Percentiles rank a stretch among this genome's conserved stretches.
Evolutionary conservation across 1,140 invertebrate species (phyloP).

Genomic region (Zaprionus ghesquierei): DNA sequence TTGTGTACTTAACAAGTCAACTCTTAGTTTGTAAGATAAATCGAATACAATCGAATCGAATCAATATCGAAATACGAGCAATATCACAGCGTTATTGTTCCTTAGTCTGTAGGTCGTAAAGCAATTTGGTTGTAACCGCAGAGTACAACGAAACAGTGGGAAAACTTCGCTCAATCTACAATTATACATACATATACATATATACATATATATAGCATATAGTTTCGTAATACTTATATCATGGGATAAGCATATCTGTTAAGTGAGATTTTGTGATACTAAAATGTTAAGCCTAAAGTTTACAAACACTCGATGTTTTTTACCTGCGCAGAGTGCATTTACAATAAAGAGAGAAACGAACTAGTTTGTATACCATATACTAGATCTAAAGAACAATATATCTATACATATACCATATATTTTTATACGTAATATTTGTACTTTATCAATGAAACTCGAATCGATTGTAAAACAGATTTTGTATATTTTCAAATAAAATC

Average conservation of each 20-base stretch:
- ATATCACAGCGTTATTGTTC: conserved; percentile 79
- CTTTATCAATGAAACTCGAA: conserved; percentile 39
- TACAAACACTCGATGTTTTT: conserved; percentile 68
- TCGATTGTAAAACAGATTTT: conserved; percentile 50
- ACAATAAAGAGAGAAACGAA: conserved; percentile 37
- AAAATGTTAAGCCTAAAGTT: conserved; percentile 72
- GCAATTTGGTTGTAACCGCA: conserved; percentile 67
- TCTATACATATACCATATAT: conserved; percentile 50
- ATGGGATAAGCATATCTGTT: conserved; percentile 58
- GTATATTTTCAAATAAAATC: conserved; percentile 33
- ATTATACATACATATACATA: conserved; percentile 20
- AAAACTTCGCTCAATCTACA: conserved; percentile 76
- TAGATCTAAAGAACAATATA: conserved; percentile 25
- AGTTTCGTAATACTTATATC: conserved; percentile 50
- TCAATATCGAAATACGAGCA: conserved; percentile 33
- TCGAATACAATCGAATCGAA: conserved; percentile 6
- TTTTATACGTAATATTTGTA: conserved; percentile 71
- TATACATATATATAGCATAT: conserved; percentile 10
- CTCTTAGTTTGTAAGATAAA: conserved; percentile 37
- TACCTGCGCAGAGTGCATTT: conserved; percentile 45
- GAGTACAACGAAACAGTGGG: conserved; percentile 75
- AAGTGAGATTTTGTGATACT: conserved; percentile 75
- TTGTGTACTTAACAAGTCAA: conserved; percentile 74
- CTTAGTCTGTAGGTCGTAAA: conserved; percentile 56
- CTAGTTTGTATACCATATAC: conserved; percentile 14